Percentiles rank a stretch among this genome's conserved stretches.
Evolutionary conservation across 2,797 vertebrate genomes (phyloP).

Genomic region (Acropternis orthonyx): DNA sequence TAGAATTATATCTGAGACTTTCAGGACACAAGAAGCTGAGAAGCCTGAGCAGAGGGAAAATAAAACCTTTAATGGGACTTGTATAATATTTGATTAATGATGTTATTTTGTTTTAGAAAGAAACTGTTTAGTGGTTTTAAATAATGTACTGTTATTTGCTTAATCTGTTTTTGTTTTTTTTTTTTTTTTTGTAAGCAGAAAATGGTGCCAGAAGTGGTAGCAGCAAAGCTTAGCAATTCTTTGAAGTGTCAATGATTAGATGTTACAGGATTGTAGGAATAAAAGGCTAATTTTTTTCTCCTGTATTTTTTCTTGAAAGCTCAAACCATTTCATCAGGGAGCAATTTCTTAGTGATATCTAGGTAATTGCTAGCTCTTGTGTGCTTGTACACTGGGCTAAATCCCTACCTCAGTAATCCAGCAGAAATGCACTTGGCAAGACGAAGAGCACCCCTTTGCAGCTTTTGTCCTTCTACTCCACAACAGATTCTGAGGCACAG

Average conservation of each 20-base stretch:
- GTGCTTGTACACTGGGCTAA: not conserved
- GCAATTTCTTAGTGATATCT: not conserved
- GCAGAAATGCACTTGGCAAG: not conserved
- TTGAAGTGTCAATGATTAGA: not conserved
- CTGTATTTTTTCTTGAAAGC: not conserved
- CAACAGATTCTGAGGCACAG: not conserved
- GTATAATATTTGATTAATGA: not conserved
- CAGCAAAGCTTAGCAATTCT: not conserved
- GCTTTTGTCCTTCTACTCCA: not conserved
- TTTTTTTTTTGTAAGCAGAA: not conserved
- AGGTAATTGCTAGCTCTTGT: not conserved
- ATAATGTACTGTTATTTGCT: not conserved
- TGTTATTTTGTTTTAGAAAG: not conserved
- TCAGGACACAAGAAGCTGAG: not conserved
- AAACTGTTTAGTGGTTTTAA: not conserved
- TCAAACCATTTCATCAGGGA: not conserved
- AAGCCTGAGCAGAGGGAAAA: not conserved
- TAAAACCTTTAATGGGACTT: not conserved
- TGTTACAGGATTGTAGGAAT: not conserved
- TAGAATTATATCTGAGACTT: not conserved
- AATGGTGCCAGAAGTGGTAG: not conserved
- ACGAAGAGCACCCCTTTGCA: not conserved
- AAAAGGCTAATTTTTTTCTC: rapidly evolving
- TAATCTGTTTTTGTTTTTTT: not conserved
- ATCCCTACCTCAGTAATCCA: not conserved